phyloP scores from a whole-genome alignment of 2,113 vertebrate genomes.

The Bos indicus region DNA sequence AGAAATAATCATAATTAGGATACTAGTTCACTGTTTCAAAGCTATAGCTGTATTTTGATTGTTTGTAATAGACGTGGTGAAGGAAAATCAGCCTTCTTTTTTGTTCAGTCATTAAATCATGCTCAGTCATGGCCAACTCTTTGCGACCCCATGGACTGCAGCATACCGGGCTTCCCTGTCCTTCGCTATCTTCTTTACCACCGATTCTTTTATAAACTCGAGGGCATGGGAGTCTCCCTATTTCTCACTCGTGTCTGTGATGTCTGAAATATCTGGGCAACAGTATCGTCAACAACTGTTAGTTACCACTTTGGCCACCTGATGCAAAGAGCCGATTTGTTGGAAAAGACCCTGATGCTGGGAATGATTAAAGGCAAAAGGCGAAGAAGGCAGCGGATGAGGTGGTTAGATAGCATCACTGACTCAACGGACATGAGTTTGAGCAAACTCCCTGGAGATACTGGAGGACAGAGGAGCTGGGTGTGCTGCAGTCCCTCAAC shows the following conservation, averaged over 20 bases:
- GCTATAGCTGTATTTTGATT: background rate
- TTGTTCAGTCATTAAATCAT: fast-evolving
- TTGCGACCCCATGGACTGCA: background rate
- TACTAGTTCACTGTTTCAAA: background rate
- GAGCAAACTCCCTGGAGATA: background rate
- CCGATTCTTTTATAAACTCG: background rate
- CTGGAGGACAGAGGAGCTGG: background rate
- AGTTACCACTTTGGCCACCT: background rate
- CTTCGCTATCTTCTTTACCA: background rate
- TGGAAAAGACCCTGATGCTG: background rate
- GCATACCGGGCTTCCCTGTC: background rate
- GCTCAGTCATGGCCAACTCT: fast-evolving
- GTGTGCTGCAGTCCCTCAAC: fast-evolving
- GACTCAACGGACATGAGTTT: background rate
- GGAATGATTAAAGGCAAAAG: background rate
- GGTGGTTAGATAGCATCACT: background rate
- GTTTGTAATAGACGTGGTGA: background rate
- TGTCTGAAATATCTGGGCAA: background rate
- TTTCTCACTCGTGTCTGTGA: background rate
- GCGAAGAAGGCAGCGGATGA: background rate
- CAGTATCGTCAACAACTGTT: background rate
- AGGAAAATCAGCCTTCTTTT: no score
- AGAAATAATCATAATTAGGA: background rate
- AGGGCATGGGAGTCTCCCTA: fast-evolving
- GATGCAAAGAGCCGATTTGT: fast-evolving